Conservation (phyloP, 2,888 invertebrate species). For the Cerastis leucographa region DNA sequence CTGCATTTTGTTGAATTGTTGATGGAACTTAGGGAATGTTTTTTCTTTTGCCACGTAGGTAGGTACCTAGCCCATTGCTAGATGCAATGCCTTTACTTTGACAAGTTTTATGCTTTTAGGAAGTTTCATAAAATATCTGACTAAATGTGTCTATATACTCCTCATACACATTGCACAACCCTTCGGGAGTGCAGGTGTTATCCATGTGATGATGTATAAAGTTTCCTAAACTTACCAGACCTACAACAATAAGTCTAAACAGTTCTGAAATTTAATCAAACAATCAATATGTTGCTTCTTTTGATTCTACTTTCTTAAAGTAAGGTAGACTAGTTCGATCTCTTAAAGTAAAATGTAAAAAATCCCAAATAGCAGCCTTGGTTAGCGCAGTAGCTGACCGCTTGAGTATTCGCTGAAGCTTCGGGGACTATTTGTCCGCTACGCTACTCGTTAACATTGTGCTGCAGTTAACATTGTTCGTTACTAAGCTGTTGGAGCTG, state of each 20-base stretch:
- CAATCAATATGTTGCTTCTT: too few relatives aligned
- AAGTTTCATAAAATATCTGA: neutral
- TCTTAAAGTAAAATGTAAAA: too few relatives aligned
- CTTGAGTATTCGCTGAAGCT: slow-evolving; percentile 29
- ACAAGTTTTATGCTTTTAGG: neutral
- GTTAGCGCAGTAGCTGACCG: neutral
- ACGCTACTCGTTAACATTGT: neutral
- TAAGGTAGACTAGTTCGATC: neutral
- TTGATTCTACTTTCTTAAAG: neutral
- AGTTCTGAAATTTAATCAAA: neutral
- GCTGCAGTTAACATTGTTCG: neutral
- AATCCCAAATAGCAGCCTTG: neutral
- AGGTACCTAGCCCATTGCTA: neutral
- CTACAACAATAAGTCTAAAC: too few relatives aligned
- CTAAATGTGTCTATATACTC: neutral
- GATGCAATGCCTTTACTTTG: neutral
- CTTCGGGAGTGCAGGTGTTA: neutral
- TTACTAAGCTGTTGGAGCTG: slow-evolving; percentile 6
- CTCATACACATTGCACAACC: neutral
- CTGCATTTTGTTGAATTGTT: slow-evolving; percentile 24
- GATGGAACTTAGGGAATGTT: slow-evolving; percentile 12
- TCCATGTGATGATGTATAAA: neutral
- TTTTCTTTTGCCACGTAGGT: neutral
- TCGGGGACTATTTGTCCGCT: neutral
- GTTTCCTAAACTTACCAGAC: neutral